Conservation (phyloP, 2,888 invertebrate genomes). For the Punctoribates punctum region DNA sequence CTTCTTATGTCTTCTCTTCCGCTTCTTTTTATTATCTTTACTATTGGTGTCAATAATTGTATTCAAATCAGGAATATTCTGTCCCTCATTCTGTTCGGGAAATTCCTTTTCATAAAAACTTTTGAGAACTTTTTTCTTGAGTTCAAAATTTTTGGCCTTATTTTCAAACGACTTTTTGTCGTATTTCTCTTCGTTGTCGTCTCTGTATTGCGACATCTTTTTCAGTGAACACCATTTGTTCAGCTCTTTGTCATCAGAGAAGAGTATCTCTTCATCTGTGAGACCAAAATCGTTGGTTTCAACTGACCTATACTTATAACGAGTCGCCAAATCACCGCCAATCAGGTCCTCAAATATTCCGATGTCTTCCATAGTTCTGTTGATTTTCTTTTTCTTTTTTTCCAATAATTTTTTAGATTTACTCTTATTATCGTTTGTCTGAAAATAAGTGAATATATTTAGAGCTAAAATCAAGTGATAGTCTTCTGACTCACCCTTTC, state of each 20-base stretch:
- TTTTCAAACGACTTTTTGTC: constrained; percentile 71
- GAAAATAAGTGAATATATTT: no score
- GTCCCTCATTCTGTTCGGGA: constrained; percentile 10
- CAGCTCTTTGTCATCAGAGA: constrained; percentile 85
- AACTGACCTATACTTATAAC: constrained; percentile 82
- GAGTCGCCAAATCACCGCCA: constrained; percentile 75
- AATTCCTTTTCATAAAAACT: constrained; percentile 64
- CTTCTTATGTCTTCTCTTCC: constrained; percentile 33
- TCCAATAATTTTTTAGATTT: constrained; percentile 85
- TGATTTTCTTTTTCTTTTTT: constrained; percentile 64
- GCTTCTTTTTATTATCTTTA: constrained; percentile 20
- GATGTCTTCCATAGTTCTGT: constrained; percentile 90
- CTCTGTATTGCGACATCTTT: constrained; percentile 67
- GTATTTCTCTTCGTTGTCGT: constrained; percentile 71
- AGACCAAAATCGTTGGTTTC: constrained; percentile 86
- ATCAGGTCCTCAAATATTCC: constrained; percentile 94
- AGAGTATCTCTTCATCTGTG: constrained; percentile 81
- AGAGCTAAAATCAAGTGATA: no score
- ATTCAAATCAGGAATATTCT: not conserved
- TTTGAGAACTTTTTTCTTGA: constrained; percentile 73
- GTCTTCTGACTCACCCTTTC: not conserved
- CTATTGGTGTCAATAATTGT: not conserved
- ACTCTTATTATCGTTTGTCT: no score
- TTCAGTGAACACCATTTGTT: constrained; percentile 93
- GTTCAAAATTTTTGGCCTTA: constrained; percentile 66